Conservation (phyloP, 2,113 vertebrate species). For the Pseudorasbora parva region DNA sequence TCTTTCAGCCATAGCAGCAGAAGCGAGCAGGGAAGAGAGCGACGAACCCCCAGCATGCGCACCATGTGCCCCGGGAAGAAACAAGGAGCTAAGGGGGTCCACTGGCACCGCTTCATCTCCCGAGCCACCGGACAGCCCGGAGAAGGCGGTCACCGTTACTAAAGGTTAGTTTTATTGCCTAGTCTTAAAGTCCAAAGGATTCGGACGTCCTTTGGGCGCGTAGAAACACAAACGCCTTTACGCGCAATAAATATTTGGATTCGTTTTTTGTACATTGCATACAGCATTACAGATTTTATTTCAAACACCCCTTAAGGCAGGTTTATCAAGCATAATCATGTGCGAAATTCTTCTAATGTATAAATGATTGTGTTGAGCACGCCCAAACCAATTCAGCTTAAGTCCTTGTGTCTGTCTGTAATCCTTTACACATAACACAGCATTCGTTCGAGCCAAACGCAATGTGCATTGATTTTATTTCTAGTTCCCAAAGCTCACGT, state of each 20-base stretch:
- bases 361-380: conserved; percentile 24
- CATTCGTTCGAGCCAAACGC: neutral
- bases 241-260: neutral
- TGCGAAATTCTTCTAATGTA: neutral
- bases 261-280: neutral
- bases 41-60: conserved; percentile 82
- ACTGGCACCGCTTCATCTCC: conserved; percentile 91
- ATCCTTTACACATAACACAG: conserved; percentile 13
- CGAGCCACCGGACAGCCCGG: conserved; percentile 85
- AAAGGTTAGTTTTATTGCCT: conserved; percentile 82
- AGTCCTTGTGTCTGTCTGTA: neutral
- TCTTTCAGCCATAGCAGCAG: conserved; percentile 74
- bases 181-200: neutral
- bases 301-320: neutral
- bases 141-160: conserved; percentile 73
- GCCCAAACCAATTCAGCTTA: neutral
- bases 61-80: conserved; percentile 79
- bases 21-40: conserved; percentile 80
- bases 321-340: conserved; percentile 29
- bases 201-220: neutral
- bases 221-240: neutral
- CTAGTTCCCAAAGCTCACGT: neutral
- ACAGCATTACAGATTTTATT: neutral
- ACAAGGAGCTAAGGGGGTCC: conserved; percentile 87
- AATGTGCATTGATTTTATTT: neutral